Percentiles rank a stretch among this genome's conserved stretches.
Evolutionary conservation across 2,797 vertebrate species (phyloP).

Genomic region (Sylvilagus floridanus): DNA sequence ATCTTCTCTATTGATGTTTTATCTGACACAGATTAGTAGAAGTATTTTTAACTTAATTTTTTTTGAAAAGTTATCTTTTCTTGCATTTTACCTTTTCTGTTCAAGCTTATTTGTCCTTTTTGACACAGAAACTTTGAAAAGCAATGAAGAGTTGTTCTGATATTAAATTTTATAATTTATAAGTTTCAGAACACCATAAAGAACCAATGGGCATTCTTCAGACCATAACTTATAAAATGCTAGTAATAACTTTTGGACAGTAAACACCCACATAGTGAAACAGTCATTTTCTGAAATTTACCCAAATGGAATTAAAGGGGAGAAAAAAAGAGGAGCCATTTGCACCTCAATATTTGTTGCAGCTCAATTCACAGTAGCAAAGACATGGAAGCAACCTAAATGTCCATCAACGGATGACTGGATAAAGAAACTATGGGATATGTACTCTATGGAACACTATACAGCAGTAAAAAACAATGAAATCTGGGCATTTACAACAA

Average conservation of each 20-base stretch:
- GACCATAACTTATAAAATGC: neutral
- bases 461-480: too few relatives aligned
- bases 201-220: neutral
- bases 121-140: neutral
- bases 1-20: neutral
- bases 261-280: neutral
- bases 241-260: neutral
- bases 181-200: neutral
- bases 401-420: too few relatives aligned
- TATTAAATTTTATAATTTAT: neutral
- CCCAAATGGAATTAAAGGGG: too few relatives aligned
- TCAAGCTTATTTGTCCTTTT: neutral
- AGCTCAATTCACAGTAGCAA: too few relatives aligned
- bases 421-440: too few relatives aligned
- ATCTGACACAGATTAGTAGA: too few relatives aligned
- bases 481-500: too few relatives aligned
- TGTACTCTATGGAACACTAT: too few relatives aligned
- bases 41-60: neutral
- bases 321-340: too few relatives aligned
- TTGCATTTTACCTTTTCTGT: neutral
- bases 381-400: too few relatives aligned
- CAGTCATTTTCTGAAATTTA: too few relatives aligned
- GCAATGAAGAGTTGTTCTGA: neutral
- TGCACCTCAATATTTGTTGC: too few relatives aligned
- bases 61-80: slow-evolving; percentile 24